Percentiles rank a stretch among this genome's conserved stretches.
Conservation (phyloP, 2,888 invertebrate species). For the Polia nebulosa region DNA sequence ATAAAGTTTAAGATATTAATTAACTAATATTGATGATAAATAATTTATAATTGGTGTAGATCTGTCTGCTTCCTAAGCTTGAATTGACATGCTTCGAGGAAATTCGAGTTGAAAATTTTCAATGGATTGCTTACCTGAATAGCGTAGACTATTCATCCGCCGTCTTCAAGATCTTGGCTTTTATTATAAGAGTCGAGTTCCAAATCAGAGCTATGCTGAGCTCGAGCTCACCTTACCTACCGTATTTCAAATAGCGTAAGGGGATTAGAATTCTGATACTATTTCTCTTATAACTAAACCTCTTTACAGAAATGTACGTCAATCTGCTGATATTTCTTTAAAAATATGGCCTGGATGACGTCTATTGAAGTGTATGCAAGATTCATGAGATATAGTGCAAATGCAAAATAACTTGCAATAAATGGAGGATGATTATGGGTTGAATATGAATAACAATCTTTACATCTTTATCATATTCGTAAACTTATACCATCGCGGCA, state of each 20-base stretch:
- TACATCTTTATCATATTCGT: background rate
- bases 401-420: background rate
- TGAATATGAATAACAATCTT: background rate
- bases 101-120: conserved; percentile 33
- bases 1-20: conserved; percentile 37
- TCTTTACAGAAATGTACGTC: conserved; percentile 34
- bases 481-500: conserved; percentile 20
- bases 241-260: conserved; percentile 44
- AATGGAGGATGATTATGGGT: background rate
- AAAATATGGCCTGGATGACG: background rate
- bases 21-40: conserved; percentile 23
- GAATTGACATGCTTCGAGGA: conserved; percentile 17
- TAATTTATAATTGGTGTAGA: conserved; percentile 16
- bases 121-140: conserved; percentile 42
- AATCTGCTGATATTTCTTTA: conserved; percentile 22
- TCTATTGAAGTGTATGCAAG: background rate
- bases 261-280: conserved; percentile 54
- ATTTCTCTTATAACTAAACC: conserved; percentile 49
- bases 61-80: conserved; percentile 30
- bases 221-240: conserved; percentile 49
- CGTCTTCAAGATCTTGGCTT: conserved; percentile 46
- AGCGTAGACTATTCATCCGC: conserved; percentile 43
- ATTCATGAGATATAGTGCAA: background rate
- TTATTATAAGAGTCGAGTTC: conserved; percentile 53
- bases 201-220: conserved; percentile 49